Evolutionary conservation across 2,888 invertebrate species (phyloP).

Genomic region (Diloba caeruleocephala): DNA sequence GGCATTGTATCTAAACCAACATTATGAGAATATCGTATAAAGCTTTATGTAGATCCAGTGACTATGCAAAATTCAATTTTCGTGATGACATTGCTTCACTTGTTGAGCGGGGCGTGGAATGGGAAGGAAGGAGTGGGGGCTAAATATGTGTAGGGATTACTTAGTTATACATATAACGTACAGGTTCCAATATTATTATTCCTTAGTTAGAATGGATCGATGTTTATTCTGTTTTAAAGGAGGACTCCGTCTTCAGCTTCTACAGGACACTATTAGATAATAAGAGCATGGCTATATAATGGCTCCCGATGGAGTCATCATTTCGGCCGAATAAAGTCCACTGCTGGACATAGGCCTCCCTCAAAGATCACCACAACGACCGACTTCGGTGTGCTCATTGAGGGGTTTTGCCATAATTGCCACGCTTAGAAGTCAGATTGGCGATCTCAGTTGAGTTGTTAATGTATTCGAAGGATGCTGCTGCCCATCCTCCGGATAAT

Average conservation of each 20-base stretch:
- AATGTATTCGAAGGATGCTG: no score
- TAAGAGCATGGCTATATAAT: no score
- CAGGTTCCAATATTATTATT: conserved; percentile 30
- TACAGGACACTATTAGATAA: conserved; percentile 17
- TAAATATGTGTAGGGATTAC: conserved; percentile 1
- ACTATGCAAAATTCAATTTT: conserved; percentile 57
- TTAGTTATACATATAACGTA: conserved; percentile 20
- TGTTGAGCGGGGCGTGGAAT: conserved; percentile 52
- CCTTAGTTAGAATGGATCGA: conserved; percentile 24
- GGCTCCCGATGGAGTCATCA: no score
- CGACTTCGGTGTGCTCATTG: no score
- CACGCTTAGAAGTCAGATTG: no score
- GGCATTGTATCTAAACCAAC: conserved; percentile 38
- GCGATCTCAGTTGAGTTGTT: no score
- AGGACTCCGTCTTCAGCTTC: conserved; percentile 21
- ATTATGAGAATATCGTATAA: conserved; percentile 24
- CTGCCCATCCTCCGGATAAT: no score
- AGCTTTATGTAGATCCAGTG: conserved; percentile 49
- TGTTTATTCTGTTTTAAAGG: conserved; percentile 21
- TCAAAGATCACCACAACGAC: no score
- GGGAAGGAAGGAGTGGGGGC: conserved; percentile 16
- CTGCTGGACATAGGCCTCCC: no score
- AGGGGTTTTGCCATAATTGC: no score
- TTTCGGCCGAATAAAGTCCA: no score
- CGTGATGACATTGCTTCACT: conserved; percentile 59